These are phyloP conservation scores for Lacerta viridis DNA, from an alignment of 2,797 vertebrate species.

Conservation along the genomic window DNA sequence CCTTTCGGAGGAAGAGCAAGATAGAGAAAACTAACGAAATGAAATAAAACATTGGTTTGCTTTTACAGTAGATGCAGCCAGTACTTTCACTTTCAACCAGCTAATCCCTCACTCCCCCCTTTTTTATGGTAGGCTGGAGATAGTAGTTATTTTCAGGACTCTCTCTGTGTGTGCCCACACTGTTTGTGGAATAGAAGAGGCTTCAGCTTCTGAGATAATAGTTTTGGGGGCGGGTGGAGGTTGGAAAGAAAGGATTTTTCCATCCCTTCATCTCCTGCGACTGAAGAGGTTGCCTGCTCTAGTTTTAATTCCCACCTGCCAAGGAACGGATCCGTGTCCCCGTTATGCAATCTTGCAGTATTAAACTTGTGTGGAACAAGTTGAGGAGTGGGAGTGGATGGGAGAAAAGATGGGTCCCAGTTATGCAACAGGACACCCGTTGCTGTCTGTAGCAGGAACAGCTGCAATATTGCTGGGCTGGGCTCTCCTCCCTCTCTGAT, in stretches of 20 bases:
- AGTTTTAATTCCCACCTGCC: constrained; percentile 16
- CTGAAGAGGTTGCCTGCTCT: constrained; percentile 16
- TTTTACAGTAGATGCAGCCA: no score
- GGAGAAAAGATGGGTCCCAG: not conserved
- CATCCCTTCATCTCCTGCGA: not conserved
- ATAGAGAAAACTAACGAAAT: no score
- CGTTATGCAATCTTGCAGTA: constrained; percentile 38
- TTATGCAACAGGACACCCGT: constrained; percentile 65
- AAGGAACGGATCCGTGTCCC: constrained; percentile 12
- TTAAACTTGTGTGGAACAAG: constrained; percentile 65
- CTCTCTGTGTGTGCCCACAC: not conserved
- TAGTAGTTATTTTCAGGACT: not conserved
- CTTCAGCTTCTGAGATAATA: constrained; percentile 31
- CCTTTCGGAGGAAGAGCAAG: no score
- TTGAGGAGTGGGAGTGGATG: constrained; percentile 48
- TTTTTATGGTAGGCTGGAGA: no score
- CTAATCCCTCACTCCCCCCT: not conserved
- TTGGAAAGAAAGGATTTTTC: fast-evolving
- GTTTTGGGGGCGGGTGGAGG: not conserved
- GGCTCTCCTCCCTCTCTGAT: constrained; percentile 54
- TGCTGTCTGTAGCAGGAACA: constrained; percentile 57
- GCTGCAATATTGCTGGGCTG: constrained; percentile 53
- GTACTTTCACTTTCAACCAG: not conserved
- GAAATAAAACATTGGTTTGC: not conserved
- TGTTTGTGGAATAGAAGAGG: not conserved